These are phyloP conservation scores for Callimorpha dominula DNA, from an alignment of 2,888 invertebrate genomes.

Conservation along the genomic window DNA sequence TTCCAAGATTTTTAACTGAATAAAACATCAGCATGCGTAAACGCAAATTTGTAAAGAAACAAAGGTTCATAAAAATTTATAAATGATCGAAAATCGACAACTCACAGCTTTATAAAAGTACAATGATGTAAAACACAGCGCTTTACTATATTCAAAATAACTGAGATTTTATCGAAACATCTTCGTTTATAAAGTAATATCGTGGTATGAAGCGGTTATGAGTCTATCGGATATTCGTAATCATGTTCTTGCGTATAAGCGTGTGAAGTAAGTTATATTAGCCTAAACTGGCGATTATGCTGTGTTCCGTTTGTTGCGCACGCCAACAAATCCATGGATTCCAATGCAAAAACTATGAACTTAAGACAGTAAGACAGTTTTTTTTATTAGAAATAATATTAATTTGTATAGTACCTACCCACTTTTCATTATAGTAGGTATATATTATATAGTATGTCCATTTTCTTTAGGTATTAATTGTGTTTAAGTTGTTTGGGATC, in stretches of 20 bases:
- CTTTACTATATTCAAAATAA: constrained; percentile 2
- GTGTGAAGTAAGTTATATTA: constrained; percentile 32
- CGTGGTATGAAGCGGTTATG: constrained; percentile 25
- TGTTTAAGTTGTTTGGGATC: not conserved
- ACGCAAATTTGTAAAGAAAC: not conserved
- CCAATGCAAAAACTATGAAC: constrained; percentile 24
- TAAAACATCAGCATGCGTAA: not conserved
- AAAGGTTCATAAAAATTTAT: not conserved
- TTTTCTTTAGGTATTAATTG: not conserved
- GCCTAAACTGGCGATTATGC: constrained; percentile 37
- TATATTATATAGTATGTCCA: not conserved
- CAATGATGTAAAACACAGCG: not conserved
- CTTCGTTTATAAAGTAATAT: constrained; percentile 12
- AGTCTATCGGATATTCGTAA: constrained; percentile 23
- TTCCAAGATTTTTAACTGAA: not conserved
- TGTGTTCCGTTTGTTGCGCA: constrained; percentile 28
- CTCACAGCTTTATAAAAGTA: not conserved
- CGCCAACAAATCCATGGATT: constrained; percentile 18
- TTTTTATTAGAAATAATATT: not conserved
- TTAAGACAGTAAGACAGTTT: not conserved
- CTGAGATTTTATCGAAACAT: constrained; percentile 14
- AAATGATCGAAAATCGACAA: not conserved
- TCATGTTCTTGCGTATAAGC: constrained; percentile 24
- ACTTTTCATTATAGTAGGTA: no score
- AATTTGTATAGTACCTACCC: no score